These are phyloP conservation scores for Numenius arquata DNA, from an alignment of 2,113 vertebrate genomes.

Conservation along the genomic window DNA sequence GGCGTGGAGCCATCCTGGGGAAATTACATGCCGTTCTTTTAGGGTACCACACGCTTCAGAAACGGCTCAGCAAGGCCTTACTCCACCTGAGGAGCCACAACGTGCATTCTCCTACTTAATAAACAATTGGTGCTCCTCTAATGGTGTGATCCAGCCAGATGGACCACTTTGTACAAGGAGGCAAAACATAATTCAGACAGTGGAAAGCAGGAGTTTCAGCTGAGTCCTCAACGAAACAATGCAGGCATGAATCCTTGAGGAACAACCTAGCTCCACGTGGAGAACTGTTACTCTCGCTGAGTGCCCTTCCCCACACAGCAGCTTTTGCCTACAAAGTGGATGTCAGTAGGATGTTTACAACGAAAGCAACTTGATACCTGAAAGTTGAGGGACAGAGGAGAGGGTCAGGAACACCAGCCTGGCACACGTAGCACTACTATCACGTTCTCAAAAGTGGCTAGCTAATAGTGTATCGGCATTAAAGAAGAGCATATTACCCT, in stretches of 20 bases:
- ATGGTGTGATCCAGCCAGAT: neutral
- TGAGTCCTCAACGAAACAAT: neutral
- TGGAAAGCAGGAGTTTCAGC: neutral
- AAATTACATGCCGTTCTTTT: conserved; percentile 5
- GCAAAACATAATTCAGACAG: neutral
- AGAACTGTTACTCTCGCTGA: neutral
- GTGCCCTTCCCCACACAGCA: neutral
- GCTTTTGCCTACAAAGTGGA: neutral
- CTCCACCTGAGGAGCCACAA: neutral
- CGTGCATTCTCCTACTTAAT: neutral
- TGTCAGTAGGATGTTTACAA: neutral
- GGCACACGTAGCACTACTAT: neutral
- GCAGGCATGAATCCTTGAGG: neutral
- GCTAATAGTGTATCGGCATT: neutral
- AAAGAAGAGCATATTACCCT: neutral
- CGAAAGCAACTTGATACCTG: neutral
- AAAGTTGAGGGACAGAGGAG: neutral
- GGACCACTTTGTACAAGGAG: neutral
- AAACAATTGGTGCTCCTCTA: neutral
- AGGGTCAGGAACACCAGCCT: neutral
- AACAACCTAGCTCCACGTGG: neutral
- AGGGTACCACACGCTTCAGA: neutral
- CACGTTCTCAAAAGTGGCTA: neutral
- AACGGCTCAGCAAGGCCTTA: neutral
- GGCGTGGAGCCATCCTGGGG: conserved; percentile 20